Evolutionary conservation across 2,797 vertebrate species (phyloP).

Genomic region (Hoplostethus atlanticus): DNA sequence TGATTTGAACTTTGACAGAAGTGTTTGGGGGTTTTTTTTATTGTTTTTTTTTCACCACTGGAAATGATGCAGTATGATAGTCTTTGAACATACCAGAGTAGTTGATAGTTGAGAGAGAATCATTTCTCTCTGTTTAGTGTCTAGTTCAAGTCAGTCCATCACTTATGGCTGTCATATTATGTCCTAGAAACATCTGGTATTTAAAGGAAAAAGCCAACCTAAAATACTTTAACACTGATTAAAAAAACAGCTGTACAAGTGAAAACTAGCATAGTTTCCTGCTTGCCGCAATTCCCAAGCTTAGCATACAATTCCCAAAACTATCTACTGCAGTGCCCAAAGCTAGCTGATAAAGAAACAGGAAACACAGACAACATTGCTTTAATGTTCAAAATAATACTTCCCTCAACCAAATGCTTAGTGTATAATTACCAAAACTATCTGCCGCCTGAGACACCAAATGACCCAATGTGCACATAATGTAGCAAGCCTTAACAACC

Average conservation of each 20-base stretch:
- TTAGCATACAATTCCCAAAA: too few species aligned
- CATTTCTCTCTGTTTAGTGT: slow-evolving; percentile 28
- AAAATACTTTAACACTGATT: background rate
- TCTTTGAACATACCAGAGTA: slow-evolving; percentile 33
- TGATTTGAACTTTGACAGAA: slow-evolving; percentile 8
- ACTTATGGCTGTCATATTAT: slow-evolving; percentile 21
- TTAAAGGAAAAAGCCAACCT: slow-evolving; percentile 9
- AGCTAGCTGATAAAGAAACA: too few species aligned
- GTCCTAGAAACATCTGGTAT: slow-evolving; percentile 20
- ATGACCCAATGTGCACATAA: too few species aligned
- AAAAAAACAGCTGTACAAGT: background rate
- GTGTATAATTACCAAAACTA: too few species aligned
- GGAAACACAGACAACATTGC: too few species aligned
- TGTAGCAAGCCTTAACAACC: too few species aligned
- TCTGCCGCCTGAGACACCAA: too few species aligned
- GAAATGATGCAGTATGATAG: slow-evolving; percentile 76
- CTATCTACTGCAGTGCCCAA: too few species aligned
- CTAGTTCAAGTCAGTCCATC: slow-evolving; percentile 32
- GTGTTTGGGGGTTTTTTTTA: slow-evolving; percentile 7
- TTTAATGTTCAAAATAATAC: too few species aligned
- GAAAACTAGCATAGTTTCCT: too few species aligned
- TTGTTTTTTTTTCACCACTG: slow-evolving; percentile 42
- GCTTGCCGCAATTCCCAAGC: too few species aligned
- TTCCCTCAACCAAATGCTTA: too few species aligned
- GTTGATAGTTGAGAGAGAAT: slow-evolving; percentile 23